Base-by-base conservation (phyloP, 35 echinoderm and acorn worm genomes). In the Anneissia japonica region DNA sequence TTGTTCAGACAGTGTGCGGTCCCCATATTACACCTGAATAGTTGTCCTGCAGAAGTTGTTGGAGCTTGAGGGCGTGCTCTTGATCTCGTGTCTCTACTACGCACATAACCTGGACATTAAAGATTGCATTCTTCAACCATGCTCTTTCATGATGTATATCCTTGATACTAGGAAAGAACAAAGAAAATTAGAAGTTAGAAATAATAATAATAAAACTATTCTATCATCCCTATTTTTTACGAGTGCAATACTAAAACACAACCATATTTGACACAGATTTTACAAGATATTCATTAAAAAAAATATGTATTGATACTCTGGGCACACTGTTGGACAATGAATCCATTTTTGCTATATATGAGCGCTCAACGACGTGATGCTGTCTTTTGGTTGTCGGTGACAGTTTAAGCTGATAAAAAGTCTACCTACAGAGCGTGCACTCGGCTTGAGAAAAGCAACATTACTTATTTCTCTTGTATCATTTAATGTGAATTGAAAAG, bases 41-140 rank as follows among this genome's bases (percentile, higher is more conserved):
- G 55, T 91, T 86, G 35, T 94, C 84, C 74, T 82, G 37, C 32
- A 99, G 80, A 0, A 51, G 56, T 37, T 77, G 82, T 28, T 99
- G 82, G 1, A 99, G 81, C 51, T 85, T 35, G 0, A 81, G 86
- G 0, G 91, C 86, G 38, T 99, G 96, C n/a, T 90, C 92, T 21
- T 87, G 38, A 75, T 93, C 96, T 40, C 89, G 82, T 0, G 96
- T 99, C 56, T 99, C 96, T 3, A 99, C 96, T 26, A 99, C 92
- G 36, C 93, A 93, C 75, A 92, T 93, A 29, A 94, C 92, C 90
- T 97, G 96, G 14, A 99, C 96, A 90, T 93, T 89, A 72, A 98
- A 98, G n/a, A 98, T 93, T 84, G 90, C 95, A 91, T 89, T 93
- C 84, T 93, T 98, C 79, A 98, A 78, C 79, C 93, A 98, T 12